Base-by-base conservation (phyloP, 2,113 vertebrate species). In the Dolichotis patagonum region DNA sequence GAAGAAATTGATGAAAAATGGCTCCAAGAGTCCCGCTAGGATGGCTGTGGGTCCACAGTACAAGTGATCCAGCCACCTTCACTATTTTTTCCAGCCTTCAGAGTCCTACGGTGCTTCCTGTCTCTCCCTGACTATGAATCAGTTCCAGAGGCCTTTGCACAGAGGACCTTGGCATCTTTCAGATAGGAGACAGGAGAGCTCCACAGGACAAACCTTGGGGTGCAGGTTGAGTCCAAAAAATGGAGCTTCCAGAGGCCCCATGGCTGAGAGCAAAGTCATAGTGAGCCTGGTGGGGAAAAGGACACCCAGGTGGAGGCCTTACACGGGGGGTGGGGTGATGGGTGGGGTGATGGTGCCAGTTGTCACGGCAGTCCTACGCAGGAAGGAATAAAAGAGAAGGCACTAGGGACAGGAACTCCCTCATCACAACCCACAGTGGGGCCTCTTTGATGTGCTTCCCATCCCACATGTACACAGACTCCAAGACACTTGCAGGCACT, bases 201-300 rank as follows among this genome's bases (percentile, higher is more conserved):
- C 73, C 0, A 1, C 0, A 32, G 9, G 38, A 24, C 56, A 73
- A 60, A 7, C 13, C 14, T 0, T 5, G 13, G 11, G 41, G 13
- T 10, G 32, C 17, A 24, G 17, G 35, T 24, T 32, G 12, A 5
- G 7, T 32, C 14, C 14, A 35, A 46, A 14, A 2, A 30, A 7
- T 52, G 5, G 63, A 38, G 16, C 38, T 10, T 9, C 1, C 1
- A 62, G 80, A 78, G 46, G 43, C 41, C 38, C 7, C 60, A 17
- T 3, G 28, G 8, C 10, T 14, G 16, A 43, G 30, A 22, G 11
- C 30, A 4, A 43, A 87, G 77, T 38, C 22, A 12, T 30, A 32
- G 43, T 16, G 32, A 92, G 26, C 62, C 38, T 63, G 35, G n/a
- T 4, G 41, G 35, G 19, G 46, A 82, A 20, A 2, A 28, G 67